These are phyloP conservation scores for Falco berigora DNA, from an alignment of 2,797 vertebrate genomes.

Conservation along the genomic window DNA sequence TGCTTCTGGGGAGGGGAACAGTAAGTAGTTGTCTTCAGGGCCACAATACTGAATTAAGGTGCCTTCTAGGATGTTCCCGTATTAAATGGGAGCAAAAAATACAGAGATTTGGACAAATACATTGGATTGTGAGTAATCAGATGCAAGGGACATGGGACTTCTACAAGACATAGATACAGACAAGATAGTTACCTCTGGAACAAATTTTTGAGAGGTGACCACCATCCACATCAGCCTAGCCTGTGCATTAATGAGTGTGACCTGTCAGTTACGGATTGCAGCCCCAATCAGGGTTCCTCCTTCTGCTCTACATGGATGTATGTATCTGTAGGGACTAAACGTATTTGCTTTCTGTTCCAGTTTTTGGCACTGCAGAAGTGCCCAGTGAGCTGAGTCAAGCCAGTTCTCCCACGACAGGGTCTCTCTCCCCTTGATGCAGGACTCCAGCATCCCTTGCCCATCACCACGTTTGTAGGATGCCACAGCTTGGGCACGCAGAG, in stretches of 20 bases:
- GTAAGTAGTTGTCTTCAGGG: too few species aligned
- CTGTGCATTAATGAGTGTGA: background rate
- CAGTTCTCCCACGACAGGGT: background rate
- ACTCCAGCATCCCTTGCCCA: background rate
- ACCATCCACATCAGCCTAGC: background rate
- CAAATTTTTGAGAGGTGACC: background rate
- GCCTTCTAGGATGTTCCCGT: background rate
- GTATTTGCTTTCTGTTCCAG: background rate
- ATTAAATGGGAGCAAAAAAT: background rate
- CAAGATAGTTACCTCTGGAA: background rate
- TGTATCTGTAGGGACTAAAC: background rate
- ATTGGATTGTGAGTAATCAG: background rate
- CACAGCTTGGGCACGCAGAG: background rate
- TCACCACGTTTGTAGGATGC: background rate
- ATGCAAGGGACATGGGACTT: background rate
- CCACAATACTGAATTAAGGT: background rate
- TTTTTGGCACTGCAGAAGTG: background rate
- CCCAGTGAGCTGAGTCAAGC: background rate
- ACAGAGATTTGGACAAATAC: background rate
- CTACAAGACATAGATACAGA: background rate
- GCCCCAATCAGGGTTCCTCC: background rate
- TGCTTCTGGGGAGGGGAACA: too few species aligned
- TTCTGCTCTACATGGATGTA: background rate
- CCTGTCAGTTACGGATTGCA: background rate
- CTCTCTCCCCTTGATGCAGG: background rate